phyloP scores from a whole-genome alignment of 2,888 invertebrate species.

The Polyommatus iphigenia region DNA sequence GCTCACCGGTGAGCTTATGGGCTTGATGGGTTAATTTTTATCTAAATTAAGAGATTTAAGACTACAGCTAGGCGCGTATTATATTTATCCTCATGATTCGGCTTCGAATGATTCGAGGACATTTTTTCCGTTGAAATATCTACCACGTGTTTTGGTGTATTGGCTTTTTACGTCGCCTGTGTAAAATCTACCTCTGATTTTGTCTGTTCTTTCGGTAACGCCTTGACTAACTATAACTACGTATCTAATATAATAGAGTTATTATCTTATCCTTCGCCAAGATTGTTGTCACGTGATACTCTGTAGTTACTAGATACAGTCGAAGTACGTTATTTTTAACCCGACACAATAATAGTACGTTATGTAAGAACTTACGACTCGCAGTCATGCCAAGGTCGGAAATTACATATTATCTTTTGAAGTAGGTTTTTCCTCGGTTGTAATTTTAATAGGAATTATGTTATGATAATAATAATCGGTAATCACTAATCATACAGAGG shows the following conservation, averaged over 20 bases:
- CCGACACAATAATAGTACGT: not conserved
- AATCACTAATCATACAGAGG: not conserved
- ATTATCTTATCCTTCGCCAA: not conserved
- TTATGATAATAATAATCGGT: not conserved
- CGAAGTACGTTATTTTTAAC: not conserved
- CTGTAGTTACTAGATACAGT: not conserved
- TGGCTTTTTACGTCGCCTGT: too few relatives aligned
- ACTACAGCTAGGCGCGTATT: too few relatives aligned
- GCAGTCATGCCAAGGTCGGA: conserved; percentile 40
- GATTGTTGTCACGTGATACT: not conserved
- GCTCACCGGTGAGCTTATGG: too few relatives aligned
- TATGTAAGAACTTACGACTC: conserved; percentile 36
- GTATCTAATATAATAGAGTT: not conserved
- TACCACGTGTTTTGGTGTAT: too few relatives aligned
- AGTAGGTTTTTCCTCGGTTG: conserved; percentile 8
- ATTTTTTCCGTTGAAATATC: too few relatives aligned
- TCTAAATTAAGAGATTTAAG: too few relatives aligned
- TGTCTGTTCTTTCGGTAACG: not conserved
- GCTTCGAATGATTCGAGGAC: too few relatives aligned
- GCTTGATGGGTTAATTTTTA: too few relatives aligned
- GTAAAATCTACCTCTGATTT: too few relatives aligned
- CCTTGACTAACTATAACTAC: not conserved
- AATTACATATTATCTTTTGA: conserved; percentile 16
- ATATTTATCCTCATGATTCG: too few relatives aligned
- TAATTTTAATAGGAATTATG: not conserved